A percentile compares a stretch with the other conserved stretches of the same genome.
Evolutionary conservation across 2,113 vertebrate species (phyloP).

Genomic region (Hypanus sabinus): DNA sequence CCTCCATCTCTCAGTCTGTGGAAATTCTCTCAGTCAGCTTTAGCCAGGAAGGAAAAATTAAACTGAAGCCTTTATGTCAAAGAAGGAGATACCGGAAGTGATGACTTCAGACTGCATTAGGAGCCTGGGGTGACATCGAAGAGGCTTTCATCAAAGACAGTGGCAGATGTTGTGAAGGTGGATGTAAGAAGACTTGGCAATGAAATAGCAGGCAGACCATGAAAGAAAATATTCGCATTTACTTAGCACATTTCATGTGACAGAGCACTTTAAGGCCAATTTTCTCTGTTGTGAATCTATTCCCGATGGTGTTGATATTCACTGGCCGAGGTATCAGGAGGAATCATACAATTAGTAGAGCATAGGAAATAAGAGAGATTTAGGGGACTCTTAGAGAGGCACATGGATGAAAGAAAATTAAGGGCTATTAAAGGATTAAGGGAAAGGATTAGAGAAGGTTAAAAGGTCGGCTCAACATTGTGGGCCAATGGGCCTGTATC

Average conservation of each 20-base stretch:
- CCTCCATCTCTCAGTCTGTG: background rate
- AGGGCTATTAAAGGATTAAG: too few species aligned
- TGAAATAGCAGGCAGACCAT: background rate
- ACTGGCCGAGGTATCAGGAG: background rate
- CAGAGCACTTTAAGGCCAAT: background rate
- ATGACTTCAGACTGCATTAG: background rate
- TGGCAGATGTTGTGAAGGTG: constrained; percentile 3
- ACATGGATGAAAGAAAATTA: too few species aligned
- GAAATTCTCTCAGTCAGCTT: background rate
- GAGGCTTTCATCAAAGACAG: background rate
- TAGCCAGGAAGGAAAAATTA: background rate
- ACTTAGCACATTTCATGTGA: background rate
- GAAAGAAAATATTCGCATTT: background rate
- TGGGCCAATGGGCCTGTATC: too few species aligned
- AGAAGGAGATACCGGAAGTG: background rate
- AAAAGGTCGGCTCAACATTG: too few species aligned
- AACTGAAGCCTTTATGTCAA: background rate
- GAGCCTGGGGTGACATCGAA: background rate
- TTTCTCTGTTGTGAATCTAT: background rate
- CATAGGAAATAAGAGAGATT: too few species aligned
- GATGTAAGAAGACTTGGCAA: background rate
- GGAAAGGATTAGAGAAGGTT: too few species aligned
- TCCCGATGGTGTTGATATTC: background rate
- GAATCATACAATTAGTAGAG: too few species aligned
- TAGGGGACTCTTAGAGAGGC: too few species aligned